Evolutionary conservation across 1,140 invertebrate genomes (phyloP), one percentile per base, ranked within the genome.

Genomic region (Micrasema minimum): DNA sequence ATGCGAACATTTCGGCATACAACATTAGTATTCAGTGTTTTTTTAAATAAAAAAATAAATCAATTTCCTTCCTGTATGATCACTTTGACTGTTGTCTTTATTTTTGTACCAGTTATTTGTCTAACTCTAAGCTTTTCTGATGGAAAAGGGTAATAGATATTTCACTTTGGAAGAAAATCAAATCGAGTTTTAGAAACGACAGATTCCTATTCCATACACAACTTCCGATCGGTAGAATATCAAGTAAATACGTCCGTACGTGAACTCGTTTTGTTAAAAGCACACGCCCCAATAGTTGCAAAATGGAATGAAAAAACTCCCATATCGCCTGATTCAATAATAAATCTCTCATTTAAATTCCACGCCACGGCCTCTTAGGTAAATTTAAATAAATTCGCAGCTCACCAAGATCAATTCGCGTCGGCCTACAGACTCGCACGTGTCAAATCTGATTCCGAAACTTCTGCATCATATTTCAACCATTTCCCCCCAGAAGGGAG

Each of bases 401-500:
- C 23, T 65, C 62, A 16, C 14, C 35, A 20, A 61, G 57, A 61
- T 61, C 57, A 61, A 41, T 61, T 51, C 23, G 50, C 18, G 12
- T 12, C 6, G 50, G 61, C 18, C 38, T 9, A 46, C 57, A 61
- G 53, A 72, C 53, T 72, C 55, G 64, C 53, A 62, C 65, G 65
- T 50, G 65, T 72, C 71, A 50, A 55, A 51, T 41, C 65, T 67
- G 59, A 72, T 72, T 72, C 55, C 26, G 45, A 45, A 61, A 67
- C 46, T 67, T 68, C 71, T 65, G 64, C 71, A 59, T 72, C 71
- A 72, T 72, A 72, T 72, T 72, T 68, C 71, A 68, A 50, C 57
- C 55, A 72, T 67, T 72, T 72, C 37, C 69, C 20, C 43, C 26
- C 48, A n/a, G 12, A n/a, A 14, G n/a, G 37, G 10, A 14, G 38